Evolutionary conservation across 2,888 invertebrate genomes (phyloP), one percentile per base, ranked within the genome.

Genomic region (Caenorhabditis becei): DNA sequence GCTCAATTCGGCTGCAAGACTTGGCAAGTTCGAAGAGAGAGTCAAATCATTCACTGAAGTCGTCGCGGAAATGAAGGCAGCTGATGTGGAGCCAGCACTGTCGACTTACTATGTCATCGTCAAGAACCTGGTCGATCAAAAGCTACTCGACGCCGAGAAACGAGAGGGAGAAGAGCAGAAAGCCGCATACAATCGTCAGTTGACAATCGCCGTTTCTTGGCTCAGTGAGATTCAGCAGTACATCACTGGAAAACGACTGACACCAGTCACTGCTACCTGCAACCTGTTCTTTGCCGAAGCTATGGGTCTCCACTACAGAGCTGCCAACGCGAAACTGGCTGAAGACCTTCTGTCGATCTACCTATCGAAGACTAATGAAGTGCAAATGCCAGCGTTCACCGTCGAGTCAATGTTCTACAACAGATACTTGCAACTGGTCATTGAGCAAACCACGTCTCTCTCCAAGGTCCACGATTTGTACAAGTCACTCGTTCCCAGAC

Each of bases 331-430:
- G 23, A 77, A 72, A 5, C 35, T 89, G 10, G 86, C 86, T 2
- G 82, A 87, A n/a, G 69, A 84, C 14, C 62, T 89, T 23, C 69
- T 86, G 2, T 58, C 63, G 1, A 63, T 89, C 14, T 90, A 89
- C 56, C 72, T 80, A 49, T 74, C 75, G 2, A 41, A 51, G n/a
- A 75, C 75, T 24, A 90, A 90, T 54, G 11, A 66, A n/a, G 87
- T 89, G 10, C 84, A 88, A 49, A 67, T 88, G 83, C 81, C 87
- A 3, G 82, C 83, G 16, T 84, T 89, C 56, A 82, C 83, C 0
- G 54, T 62, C 4, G 87, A 88, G 63, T 66, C 74, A 11, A 66
- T 41, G 81, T 88, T 88, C 67, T 88, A 87, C 74, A 77, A 77
- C 14, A 51, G 77, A n/a, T 88, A 85, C 70, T 77, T 89, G 24